Conservation (phyloP, 2,888 invertebrate species). For the Nemurella pictetii region DNA sequence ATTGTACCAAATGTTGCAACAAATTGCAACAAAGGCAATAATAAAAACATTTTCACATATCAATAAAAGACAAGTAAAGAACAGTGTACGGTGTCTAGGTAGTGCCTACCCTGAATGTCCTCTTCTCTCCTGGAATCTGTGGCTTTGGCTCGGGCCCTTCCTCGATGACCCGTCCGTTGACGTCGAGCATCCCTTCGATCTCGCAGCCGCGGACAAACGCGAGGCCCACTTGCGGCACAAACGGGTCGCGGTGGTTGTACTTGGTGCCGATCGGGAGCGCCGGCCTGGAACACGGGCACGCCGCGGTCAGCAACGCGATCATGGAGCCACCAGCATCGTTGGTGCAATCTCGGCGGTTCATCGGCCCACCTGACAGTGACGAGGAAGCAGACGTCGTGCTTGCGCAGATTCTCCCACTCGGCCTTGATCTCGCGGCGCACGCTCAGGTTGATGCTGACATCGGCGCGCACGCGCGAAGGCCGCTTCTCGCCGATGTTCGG, state of each 20-base stretch:
- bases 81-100: too few species aligned
- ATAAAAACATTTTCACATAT: too few species aligned
- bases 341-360: too few species aligned
- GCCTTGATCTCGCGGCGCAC: slow-evolving; percentile 88
- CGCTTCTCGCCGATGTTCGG: slow-evolving; percentile 91
- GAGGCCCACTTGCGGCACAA: slow-evolving; percentile 91
- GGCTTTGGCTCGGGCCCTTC: slow-evolving; percentile 93
- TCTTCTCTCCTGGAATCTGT: slow-evolving; percentile 79
- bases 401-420: slow-evolving; percentile 96
- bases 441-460: slow-evolving; percentile 89
- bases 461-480: slow-evolving; percentile 93
- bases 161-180: slow-evolving; percentile 92
- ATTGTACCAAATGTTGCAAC: too few species aligned
- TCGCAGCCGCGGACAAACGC: slow-evolving; percentile 95
- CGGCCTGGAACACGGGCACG: slow-evolving; percentile 36
- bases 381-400: slow-evolving; percentile 97
- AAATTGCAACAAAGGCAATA: too few species aligned
- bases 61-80: too few species aligned
- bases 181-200: slow-evolving; percentile 96
- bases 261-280: slow-evolving; percentile 62
- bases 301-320: too few species aligned
- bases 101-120: slow-evolving; percentile 74
- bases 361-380: slow-evolving; percentile 66
- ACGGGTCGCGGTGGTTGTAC: slow-evolving; percentile 79
- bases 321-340: too few species aligned